Evolutionary conservation across 1,140 invertebrate genomes (phyloP).

Genomic region (Gonatopus flavifemur): DNA sequence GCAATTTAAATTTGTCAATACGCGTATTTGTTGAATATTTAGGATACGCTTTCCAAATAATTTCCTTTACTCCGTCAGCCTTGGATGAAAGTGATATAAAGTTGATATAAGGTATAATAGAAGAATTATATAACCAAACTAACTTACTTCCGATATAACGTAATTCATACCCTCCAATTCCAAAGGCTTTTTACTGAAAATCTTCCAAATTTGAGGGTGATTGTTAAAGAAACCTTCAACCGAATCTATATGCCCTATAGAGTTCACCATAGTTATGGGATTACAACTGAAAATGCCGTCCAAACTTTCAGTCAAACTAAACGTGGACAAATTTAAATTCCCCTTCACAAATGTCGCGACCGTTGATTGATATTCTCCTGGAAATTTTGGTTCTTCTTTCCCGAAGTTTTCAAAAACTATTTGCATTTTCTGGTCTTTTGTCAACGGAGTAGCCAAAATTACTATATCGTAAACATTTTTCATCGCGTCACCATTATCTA

Average conservation of each 20-base stretch:
- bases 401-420: conserved; percentile 48
- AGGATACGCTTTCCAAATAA: conserved; percentile 67
- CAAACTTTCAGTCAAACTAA: conserved; percentile 48
- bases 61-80: conserved; percentile 34
- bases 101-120: conserved; percentile 35
- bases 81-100: conserved; percentile 27
- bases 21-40: conserved; percentile 55
- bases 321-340: conserved; percentile 54
- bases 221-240: conserved; percentile 40
- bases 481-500: conserved; percentile 27
- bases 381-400: conserved; percentile 27
- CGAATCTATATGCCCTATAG: conserved; percentile 48
- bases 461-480: conserved; percentile 62
- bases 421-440: conserved; percentile 44
- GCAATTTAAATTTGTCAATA: conserved; percentile 60
- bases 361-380: conserved; percentile 60
- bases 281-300: conserved; percentile 60
- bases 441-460: conserved; percentile 63
- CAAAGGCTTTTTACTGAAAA: conserved; percentile 61
- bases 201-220: conserved; percentile 59
- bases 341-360: conserved; percentile 65
- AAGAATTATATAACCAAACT: neutral
- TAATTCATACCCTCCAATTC: conserved; percentile 50
- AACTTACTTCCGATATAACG: conserved; percentile 58
- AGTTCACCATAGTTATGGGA: conserved; percentile 47